Evolutionary conservation across 2,888 invertebrate species (phyloP), one percentile per base, ranked within the genome.

Genomic region (Rhaphigaster nebulosa): DNA sequence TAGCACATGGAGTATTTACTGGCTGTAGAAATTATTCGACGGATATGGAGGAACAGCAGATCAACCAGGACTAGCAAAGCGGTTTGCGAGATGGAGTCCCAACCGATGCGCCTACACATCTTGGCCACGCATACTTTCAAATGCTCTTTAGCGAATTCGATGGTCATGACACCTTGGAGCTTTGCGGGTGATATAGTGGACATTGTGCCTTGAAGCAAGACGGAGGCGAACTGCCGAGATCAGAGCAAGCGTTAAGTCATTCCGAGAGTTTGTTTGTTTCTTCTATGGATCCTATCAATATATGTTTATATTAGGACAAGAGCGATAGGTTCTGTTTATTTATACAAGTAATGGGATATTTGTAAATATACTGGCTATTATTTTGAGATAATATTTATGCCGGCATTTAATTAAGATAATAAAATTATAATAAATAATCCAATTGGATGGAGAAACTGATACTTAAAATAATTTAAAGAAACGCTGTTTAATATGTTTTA

Each of bases 281-380:
- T 10, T 76, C 15, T 76, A 23, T 10, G 23, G 34, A 76, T 76
- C 70, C 29, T 8, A 34, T 38, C 70, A 15, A 20, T 38, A 76
- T 76, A 76, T 76, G 70, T 76, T 76, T 76, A 38, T 10, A 20
- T 34, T 76, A 23, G 2, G 6, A 0, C 1, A 65, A 2, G 65
- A 65, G 13, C 65, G 38, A 13, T 38, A 38, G 38, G 70, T 12
- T 38, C 34, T 38, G 38, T 76, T 76, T 76, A 38, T 34, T 34
- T 76, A 76, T 76, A 76, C 34, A 76, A 34, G 70, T 76, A 76
- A 76, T 38, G 38, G 23, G 70, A 76, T 76, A 76, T 38, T 38
- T 65, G 65, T 65, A 65, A 65, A 65, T 29, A 65, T 65, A 65
- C 15, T 5, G 65, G 65, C 2, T 29, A 15, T 65, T 29, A 65